A percentile compares a stretch with the other conserved stretches of the same genome.
Evolutionary conservation across 37 sponge, comb jelly and placozoan genomes (phyloP).

Genomic region (Tethya wilhelma): DNA sequence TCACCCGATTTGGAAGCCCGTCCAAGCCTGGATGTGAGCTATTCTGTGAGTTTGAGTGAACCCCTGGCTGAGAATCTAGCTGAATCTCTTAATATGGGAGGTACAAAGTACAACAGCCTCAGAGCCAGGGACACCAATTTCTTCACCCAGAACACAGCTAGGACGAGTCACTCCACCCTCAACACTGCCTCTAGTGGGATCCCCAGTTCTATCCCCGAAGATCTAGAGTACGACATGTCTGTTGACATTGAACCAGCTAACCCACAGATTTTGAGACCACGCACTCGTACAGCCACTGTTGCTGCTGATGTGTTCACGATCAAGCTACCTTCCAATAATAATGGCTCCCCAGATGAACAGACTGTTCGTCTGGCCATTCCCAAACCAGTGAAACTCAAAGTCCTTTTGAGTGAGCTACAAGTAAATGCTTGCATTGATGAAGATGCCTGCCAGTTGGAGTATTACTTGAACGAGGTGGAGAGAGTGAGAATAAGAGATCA

Average conservation of each 20-base stretch:
- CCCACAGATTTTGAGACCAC: neutral
- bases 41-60: neutral
- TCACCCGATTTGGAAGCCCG: conserved; percentile 22
- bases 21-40: neutral
- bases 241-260: neutral
- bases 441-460: conserved; percentile 24
- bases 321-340: conserved; percentile 3
- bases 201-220: too few species aligned
- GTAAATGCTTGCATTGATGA: conserved; percentile 25
- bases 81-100: neutral
- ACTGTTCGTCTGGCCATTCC: conserved; percentile 44
- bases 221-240: neutral
- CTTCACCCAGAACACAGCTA: conserved; percentile 2
- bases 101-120: neutral
- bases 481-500: conserved; percentile 4
- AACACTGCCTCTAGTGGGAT: too few species aligned
- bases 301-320: neutral
- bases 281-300: conserved; percentile 15
- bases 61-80: neutral
- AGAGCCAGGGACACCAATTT: neutral
- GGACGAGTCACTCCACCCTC: neutral
- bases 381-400: conserved; percentile 32
- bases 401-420: conserved; percentile 47
- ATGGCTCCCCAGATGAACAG: neutral
- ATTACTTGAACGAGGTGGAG: neutral